Base-by-base conservation (phyloP, 2,888 invertebrate genomes). In the Lacanobia oleracea region DNA sequence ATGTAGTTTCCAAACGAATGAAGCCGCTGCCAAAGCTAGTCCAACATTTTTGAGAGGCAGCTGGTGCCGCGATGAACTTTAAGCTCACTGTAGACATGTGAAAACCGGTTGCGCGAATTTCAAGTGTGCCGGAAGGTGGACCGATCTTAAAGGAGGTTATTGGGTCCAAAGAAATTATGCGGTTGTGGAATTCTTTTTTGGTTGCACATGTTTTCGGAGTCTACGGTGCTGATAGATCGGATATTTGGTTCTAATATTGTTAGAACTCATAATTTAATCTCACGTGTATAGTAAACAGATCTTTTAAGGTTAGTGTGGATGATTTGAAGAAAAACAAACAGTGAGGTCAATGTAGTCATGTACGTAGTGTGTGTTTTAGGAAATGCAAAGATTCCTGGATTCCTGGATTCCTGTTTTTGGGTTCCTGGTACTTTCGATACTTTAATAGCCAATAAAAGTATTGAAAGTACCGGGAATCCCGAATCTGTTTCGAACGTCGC, bases 61-160 rank as follows among this genome's bases (percentile, higher is more conserved):
- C 27, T 54, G 27, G 60, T 62, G 40, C 21, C 27, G 33, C 40
- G 27, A 54, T 68, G 53, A 54, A 53, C 43, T 16, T 65, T 56
- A 23, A 64, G 48, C 18, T 48, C 5, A 48, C 23, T 51, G 33
- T 64, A 45, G 12, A 43, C 51, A 33, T 59, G n/a, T 16, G 14
- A 33, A 54, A 79, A 79, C 79, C 72, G 78, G 79, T 72, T 67
- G 33, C 45, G 33, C 45, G 37, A 63, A 54, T 60, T 72, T 65
- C 37, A 48, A 67, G 14, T 67, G 33, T 14, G 72, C 27, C 71
- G 18, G 40, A 48, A 45, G 18, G 54, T 54, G 27, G 67, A 54
- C 43, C 21, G 16, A 54, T 53, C 21, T 27, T 9, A n/a, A 69
- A 63, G 21, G 43, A 64, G 72, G 67, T 65, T 65, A 54, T 65